Conservation (phyloP, 2,888 invertebrate genomes). For the Drosophila kambysellisi region DNA sequence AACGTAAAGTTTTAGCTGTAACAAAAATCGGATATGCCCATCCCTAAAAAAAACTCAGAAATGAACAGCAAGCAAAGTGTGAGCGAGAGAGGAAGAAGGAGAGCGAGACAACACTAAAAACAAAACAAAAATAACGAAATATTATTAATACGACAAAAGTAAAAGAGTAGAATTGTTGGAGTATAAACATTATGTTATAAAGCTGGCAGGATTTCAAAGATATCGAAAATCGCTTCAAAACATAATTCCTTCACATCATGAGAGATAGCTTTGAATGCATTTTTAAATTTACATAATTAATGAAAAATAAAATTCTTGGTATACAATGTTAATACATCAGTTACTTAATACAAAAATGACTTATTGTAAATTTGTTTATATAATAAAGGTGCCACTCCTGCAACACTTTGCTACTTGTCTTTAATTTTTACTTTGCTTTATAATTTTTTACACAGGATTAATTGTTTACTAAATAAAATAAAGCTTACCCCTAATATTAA, state of each 20-base stretch:
- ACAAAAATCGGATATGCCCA: constrained; percentile 83
- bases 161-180: constrained; percentile 29
- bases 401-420: not conserved
- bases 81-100: not conserved
- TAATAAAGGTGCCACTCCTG: not conserved
- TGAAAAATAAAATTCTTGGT: not conserved
- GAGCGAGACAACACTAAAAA: constrained; percentile 17
- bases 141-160: constrained; percentile 48
- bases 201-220: not conserved
- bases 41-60: constrained; percentile 76
- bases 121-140: constrained; percentile 29
- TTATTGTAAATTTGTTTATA: not conserved
- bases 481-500: not conserved
- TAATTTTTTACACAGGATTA: not conserved
- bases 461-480: not conserved
- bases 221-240: not conserved
- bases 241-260: not conserved
- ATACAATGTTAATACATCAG: too few relatives aligned
- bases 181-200: not conserved
- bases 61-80: constrained; percentile 14
- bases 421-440: not conserved
- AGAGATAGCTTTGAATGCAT: not conserved
- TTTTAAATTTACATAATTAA: not conserved
- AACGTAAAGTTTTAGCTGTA: constrained; percentile 72
- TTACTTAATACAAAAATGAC: not conserved